Evolutionary conservation across 2,888 invertebrate species (phyloP).

Genomic region (Phrixothrix hirtus): DNA sequence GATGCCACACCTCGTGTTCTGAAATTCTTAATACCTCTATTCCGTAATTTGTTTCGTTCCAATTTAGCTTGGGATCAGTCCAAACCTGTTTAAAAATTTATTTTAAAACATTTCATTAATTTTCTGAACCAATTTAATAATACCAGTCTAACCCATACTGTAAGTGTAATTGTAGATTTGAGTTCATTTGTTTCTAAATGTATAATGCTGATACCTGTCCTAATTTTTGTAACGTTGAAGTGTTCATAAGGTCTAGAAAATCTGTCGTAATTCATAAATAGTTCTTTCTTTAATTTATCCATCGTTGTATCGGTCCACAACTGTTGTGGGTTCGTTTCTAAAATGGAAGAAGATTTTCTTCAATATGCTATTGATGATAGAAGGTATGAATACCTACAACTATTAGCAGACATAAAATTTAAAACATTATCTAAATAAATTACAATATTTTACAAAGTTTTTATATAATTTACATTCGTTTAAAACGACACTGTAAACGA

Average conservation of each 20-base stretch:
- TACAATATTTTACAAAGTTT: too few relatives aligned
- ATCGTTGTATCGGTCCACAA: conserved; percentile 63
- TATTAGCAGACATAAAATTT: too few relatives aligned
- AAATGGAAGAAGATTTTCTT: too few relatives aligned
- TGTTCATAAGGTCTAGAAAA: conserved; percentile 60
- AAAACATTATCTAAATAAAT: too few relatives aligned
- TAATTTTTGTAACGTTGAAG: conserved; percentile 58
- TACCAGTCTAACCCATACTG: conserved; percentile 68
- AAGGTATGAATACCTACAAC: too few relatives aligned
- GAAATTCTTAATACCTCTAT: conserved; percentile 64
- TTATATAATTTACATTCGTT: too few relatives aligned
- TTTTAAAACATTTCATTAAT: neutral
- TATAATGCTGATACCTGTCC: conserved; percentile 61
- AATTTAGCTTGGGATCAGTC: conserved; percentile 71
- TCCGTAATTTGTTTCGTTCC: conserved; percentile 70
- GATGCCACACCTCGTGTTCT: conserved; percentile 77
- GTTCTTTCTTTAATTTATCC: conserved; percentile 60
- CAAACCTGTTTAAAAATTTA: conserved; percentile 60
- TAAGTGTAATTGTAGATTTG: conserved; percentile 63
- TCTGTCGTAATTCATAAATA: conserved; percentile 63
- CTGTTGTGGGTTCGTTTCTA: too few relatives aligned
- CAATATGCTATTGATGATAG: too few relatives aligned
- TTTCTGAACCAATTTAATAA: conserved; percentile 33
- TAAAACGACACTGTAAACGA: too few relatives aligned
- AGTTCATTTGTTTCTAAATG: conserved; percentile 70